Percentiles rank a stretch among this genome's conserved stretches.
These are phyloP conservation scores for Macaria notata DNA, from an alignment of 2,888 invertebrate species.

Conservation along the genomic window DNA sequence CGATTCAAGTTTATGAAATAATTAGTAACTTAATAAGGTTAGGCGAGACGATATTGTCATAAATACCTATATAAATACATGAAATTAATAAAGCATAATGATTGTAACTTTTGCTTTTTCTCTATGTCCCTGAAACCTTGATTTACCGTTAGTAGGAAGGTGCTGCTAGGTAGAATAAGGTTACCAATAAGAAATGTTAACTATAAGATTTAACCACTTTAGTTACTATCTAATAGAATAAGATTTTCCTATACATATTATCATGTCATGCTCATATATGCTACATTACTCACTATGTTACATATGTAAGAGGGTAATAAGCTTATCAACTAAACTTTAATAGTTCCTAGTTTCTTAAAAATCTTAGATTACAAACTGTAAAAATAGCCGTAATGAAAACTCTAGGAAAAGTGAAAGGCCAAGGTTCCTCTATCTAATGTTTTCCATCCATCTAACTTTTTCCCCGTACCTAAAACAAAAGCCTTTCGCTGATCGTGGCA, in stretches of 20 bases:
- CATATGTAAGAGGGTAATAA: no score
- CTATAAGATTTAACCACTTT: no score
- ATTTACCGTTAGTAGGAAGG: neutral
- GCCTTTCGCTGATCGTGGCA: slow-evolving; percentile 50
- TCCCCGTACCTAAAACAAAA: slow-evolving; percentile 41
- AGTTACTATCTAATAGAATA: no score
- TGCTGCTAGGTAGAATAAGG: no score
- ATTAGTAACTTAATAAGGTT: slow-evolving; percentile 82
- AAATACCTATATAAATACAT: slow-evolving; percentile 82
- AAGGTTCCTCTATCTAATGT: slow-evolving; percentile 24
- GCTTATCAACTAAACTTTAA: no score
- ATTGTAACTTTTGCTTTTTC: slow-evolving; percentile 75
- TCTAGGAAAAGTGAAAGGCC: slow-evolving; percentile 12
- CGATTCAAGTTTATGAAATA: slow-evolving; percentile 78
- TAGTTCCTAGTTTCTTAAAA: no score
- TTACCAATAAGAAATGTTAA: no score
- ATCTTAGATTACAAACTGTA: no score
- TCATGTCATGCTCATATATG: no score
- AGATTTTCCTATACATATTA: no score
- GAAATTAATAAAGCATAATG: slow-evolving; percentile 84
- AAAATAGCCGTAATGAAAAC: slow-evolving; percentile 9
- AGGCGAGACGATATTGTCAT: slow-evolving; percentile 84
- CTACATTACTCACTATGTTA: no score
- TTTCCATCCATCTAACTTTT: slow-evolving; percentile 29
- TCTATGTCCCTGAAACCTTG: slow-evolving; percentile 17